These are phyloP conservation scores for Bombus difficillimus DNA, from an alignment of 1,140 invertebrate species.

Conservation along the genomic window DNA sequence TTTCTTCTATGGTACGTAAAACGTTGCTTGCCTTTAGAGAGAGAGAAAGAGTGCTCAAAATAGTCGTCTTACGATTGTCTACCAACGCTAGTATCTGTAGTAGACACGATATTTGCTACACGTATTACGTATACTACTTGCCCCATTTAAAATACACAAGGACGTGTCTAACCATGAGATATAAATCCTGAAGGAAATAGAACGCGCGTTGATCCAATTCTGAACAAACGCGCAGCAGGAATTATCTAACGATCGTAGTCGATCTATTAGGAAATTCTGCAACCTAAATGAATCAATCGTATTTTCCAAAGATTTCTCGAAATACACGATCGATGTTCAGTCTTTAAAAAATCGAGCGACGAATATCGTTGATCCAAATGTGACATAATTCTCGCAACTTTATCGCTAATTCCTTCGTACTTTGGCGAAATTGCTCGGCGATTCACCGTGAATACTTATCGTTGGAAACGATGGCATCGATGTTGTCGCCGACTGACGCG, in stretches of 20 bases:
- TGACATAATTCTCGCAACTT: not conserved
- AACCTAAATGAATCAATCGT: not conserved
- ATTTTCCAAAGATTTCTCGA: not conserved
- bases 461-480: not conserved
- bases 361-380: not conserved
- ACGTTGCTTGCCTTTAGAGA: not conserved
- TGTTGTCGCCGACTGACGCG: not conserved
- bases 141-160: not conserved
- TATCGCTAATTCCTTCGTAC: not conserved
- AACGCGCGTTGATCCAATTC: not conserved
- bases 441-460: not conserved
- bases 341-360: not conserved
- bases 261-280: too few species aligned
- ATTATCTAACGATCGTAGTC: too few species aligned
- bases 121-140: not conserved
- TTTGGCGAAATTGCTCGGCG: not conserved
- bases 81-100: not conserved
- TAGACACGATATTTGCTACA: not conserved
- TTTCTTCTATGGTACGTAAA: not conserved
- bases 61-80: not conserved
- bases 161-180: not conserved
- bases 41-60: not conserved
- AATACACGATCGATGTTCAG: rapidly evolving
- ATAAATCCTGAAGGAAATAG: not conserved
- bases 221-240: not conserved